Conservation (phyloP, 37 sponge, comb jelly and placozoan genomes). For the Axinella damicornis region DNA sequence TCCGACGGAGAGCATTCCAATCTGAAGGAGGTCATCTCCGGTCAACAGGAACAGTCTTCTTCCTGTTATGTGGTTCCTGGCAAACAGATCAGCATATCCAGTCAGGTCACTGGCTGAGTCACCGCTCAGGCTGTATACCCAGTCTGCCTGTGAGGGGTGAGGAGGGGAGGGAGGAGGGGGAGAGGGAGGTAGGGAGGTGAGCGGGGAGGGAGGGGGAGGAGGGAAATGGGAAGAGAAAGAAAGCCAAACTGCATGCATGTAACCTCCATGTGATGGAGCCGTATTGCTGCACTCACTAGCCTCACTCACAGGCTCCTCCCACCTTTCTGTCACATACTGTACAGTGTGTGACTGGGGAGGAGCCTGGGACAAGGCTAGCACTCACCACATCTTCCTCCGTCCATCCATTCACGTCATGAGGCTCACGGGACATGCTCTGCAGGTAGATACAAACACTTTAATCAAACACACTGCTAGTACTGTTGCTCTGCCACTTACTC, state of each 20-base stretch:
- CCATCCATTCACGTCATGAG: slow-evolving; percentile 66
- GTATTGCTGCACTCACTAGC: too few species aligned
- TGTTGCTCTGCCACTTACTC: too few species aligned
- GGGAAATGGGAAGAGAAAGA: neutral
- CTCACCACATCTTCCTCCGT: slow-evolving; percentile 83
- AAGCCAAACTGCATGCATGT: neutral
- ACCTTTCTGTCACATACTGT: too few species aligned
- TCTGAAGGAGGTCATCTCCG: slow-evolving; percentile 77
- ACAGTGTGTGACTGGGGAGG: too few species aligned
- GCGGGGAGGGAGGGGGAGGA: too few species aligned
- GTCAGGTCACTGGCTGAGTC: neutral
- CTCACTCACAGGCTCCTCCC: too few species aligned
- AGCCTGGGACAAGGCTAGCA: too few species aligned
- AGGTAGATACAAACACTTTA: neutral
- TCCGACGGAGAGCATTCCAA: slow-evolving; percentile 80
- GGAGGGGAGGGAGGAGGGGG: neutral
- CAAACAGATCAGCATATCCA: slow-evolving; percentile 78
- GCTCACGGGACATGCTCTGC: slow-evolving; percentile 19
- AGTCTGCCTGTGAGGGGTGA: slow-evolving; percentile 39
- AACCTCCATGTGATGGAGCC: neutral
- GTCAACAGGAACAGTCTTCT: slow-evolving; percentile 70
- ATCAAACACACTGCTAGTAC: neutral
- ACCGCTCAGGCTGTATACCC: slow-evolving; percentile 49
- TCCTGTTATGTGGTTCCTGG: slow-evolving; percentile 74
- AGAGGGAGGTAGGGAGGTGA: neutral